Evolutionary conservation across 2,113 vertebrate species (phyloP).

Genomic region (Dissostichus mawsoni): DNA sequence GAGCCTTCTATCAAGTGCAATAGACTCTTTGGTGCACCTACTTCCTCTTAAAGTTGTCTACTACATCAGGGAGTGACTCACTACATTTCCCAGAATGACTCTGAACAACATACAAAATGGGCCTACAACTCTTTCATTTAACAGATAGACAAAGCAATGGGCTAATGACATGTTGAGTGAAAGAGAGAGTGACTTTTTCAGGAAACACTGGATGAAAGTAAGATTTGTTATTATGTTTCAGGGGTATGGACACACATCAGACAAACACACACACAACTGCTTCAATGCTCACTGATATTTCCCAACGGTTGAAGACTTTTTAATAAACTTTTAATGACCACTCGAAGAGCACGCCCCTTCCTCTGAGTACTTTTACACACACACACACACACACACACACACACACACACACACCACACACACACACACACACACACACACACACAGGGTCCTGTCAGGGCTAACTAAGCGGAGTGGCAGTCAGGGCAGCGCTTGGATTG

Average conservation of each 20-base stretch:
- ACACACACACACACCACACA: slow-evolving; percentile 9
- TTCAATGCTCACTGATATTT: slow-evolving; percentile 27
- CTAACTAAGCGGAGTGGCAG: slow-evolving; percentile 86
- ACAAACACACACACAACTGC: slow-evolving; percentile 19
- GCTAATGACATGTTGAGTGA: neutral
- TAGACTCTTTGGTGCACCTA: neutral
- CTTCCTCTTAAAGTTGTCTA: neutral
- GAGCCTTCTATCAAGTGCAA: no score
- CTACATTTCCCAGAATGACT: slow-evolving; percentile 28
- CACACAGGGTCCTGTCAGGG: slow-evolving; percentile 87
- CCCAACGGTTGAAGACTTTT: slow-evolving; percentile 73
- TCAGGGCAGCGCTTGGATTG: slow-evolving; percentile 73
- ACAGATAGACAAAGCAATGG: neutral
- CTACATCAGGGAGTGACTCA: neutral
- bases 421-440: slow-evolving; percentile 73
- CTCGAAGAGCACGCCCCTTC: slow-evolving; percentile 79
- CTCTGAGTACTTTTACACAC: slow-evolving; percentile 81
- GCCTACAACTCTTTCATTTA: neutral
- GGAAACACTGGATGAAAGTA: neutral
- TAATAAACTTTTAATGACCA: slow-evolving; percentile 90
- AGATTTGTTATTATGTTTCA: neutral
- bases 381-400: neutral
- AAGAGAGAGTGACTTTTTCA: neutral
- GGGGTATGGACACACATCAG: slow-evolving; percentile 6
- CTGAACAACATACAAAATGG: neutral